Evolutionary conservation across 2,113 vertebrate species (phyloP).

Genomic region (Myotis davidii): DNA sequence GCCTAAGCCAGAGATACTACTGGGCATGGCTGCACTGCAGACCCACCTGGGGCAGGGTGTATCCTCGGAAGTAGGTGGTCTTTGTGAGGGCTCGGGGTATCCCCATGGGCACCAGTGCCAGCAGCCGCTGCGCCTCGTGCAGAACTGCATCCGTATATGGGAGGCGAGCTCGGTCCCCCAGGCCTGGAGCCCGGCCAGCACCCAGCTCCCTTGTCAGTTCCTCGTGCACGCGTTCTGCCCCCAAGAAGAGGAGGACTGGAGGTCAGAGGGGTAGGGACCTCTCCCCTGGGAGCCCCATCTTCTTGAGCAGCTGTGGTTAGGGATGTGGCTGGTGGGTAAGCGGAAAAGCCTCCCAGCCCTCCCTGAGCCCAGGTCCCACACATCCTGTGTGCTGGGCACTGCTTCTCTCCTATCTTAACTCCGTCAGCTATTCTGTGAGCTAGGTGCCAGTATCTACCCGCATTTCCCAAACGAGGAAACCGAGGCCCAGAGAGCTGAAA

Average conservation of each 20-base stretch:
- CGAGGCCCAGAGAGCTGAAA: background rate
- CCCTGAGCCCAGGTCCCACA: fast-evolving
- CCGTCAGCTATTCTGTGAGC: background rate
- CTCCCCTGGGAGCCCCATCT: background rate
- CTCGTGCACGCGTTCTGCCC: slow-evolving; percentile 66
- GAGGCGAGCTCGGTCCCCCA: slow-evolving; percentile 70
- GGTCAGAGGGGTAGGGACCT: background rate
- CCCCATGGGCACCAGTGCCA: slow-evolving; percentile 78
- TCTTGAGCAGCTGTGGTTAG: background rate
- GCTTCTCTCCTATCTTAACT: background rate
- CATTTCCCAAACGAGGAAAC: slow-evolving; percentile 13
- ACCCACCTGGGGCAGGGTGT: slow-evolving; percentile 79
- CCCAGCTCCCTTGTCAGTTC: slow-evolving; percentile 79
- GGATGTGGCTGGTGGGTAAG: background rate
- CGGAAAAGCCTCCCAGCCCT: background rate
- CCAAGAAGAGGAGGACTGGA: background rate
- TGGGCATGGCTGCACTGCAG: fast-evolving
- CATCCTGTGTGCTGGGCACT: background rate
- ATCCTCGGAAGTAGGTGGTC: slow-evolving; percentile 75
- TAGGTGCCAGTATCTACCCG: no score
- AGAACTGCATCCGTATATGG: slow-evolving; percentile 76
- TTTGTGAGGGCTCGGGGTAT: slow-evolving; percentile 61
- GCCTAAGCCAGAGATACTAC: fast-evolving
- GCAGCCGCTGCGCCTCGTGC: slow-evolving; percentile 78
- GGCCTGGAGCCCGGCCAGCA: background rate